Conservation (phyloP, 2,888 invertebrate species). For the Saturnia japonica region DNA sequence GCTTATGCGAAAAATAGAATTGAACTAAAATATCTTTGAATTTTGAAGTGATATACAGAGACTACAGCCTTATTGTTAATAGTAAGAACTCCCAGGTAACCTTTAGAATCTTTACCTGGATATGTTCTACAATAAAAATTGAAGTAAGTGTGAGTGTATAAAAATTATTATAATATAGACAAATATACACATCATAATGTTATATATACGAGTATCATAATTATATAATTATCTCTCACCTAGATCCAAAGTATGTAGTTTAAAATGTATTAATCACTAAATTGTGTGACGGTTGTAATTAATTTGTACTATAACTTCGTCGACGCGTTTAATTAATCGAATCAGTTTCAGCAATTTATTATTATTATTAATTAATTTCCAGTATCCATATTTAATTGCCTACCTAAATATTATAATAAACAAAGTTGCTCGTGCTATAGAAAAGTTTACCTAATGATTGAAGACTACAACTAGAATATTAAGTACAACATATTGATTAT, state of each 20-base stretch:
- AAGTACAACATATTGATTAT: too few species aligned
- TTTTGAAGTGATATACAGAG: not conserved
- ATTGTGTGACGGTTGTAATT: not conserved
- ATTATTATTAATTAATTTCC: not conserved
- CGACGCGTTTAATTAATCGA: slow-evolving; percentile 1
- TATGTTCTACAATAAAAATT: too few species aligned
- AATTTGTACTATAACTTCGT: not conserved
- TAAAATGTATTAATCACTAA: not conserved
- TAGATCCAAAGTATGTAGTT: not conserved
- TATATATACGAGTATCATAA: not conserved
- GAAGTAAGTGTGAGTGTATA: not conserved
- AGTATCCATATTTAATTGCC: not conserved
- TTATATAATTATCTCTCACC: not conserved
- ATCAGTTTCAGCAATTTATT: slow-evolving; percentile 1
- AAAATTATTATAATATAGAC: not conserved
- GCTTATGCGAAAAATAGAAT: not conserved
- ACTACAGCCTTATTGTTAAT: not conserved
- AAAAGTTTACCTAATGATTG: too few species aligned
- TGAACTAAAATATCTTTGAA: not conserved
- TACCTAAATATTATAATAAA: not conserved
- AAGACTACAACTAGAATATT: too few species aligned
- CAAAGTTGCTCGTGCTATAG: too few species aligned
- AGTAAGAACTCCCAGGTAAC: not conserved
- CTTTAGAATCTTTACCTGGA: not conserved
- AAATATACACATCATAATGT: not conserved